Evolutionary conservation across 2,113 vertebrate genomes (phyloP).

Genomic region (Trinectes maculatus): DNA sequence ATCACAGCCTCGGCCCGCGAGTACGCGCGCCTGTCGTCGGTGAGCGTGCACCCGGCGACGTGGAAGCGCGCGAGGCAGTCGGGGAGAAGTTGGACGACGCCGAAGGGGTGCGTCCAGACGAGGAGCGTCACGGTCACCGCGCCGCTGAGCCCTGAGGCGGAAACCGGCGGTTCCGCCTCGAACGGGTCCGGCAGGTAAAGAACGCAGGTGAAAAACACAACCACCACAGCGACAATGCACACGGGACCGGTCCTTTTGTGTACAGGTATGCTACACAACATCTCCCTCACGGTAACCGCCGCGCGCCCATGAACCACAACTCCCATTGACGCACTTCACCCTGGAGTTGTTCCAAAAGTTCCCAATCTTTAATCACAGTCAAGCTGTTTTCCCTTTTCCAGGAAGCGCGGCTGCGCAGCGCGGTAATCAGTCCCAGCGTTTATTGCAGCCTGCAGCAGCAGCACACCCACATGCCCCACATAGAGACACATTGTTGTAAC

Average conservation of each 20-base stretch:
- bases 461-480: constrained; percentile 18
- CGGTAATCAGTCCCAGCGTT: background rate
- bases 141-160: background rate
- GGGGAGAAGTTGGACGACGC: constrained; percentile 9
- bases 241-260: constrained; percentile 8
- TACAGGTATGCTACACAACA: background rate
- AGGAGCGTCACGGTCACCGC: constrained; percentile 80
- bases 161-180: fast-evolving
- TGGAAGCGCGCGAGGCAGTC: constrained; percentile 82
- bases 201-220: constrained; percentile 49
- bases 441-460: background rate
- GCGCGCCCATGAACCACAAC: background rate
- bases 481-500: background rate
- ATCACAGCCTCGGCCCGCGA: constrained; percentile 84
- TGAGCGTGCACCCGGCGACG: constrained; percentile 83
- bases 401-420: background rate
- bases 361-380: background rate
- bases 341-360: background rate
- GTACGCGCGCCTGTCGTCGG: constrained; percentile 74
- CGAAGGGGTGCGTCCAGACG: constrained; percentile 89
- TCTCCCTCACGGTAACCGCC: background rate
- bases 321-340: constrained; percentile 40
- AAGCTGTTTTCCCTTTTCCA: too few relatives aligned
- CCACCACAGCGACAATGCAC: background rate
- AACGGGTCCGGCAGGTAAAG: constrained; percentile 39